These are phyloP conservation scores for Nesoenas mayeri DNA, from an alignment of 2,113 vertebrate genomes.

Conservation along the genomic window DNA sequence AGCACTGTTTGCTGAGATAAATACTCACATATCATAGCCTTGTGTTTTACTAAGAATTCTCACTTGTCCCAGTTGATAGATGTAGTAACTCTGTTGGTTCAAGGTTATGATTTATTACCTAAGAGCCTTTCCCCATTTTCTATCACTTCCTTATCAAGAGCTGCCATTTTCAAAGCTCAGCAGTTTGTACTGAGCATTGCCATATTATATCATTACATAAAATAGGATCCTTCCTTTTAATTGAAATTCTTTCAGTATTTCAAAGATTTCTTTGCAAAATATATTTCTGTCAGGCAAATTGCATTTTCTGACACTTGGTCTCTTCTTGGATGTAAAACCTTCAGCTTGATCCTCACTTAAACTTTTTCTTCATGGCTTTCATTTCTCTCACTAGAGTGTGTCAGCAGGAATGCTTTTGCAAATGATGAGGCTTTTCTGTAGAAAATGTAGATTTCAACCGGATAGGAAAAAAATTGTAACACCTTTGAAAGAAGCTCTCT, in stretches of 20 bases:
- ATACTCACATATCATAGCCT: background rate
- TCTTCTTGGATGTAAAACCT: background rate
- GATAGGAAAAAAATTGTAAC: background rate
- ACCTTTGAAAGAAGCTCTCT: background rate
- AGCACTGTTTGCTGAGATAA: background rate
- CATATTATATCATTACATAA: background rate
- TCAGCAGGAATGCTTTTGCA: background rate
- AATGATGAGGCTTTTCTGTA: background rate
- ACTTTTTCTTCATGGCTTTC: background rate
- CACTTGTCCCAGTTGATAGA: background rate
- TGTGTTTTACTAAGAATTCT: background rate
- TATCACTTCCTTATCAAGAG: background rate
- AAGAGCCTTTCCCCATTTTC: background rate
- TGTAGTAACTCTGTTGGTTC: background rate
- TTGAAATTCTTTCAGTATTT: background rate
- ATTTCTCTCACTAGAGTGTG: background rate
- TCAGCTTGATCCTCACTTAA: background rate
- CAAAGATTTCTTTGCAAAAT: background rate
- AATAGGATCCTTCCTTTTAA: background rate
- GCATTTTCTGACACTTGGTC: background rate
- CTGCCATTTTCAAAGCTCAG: background rate
- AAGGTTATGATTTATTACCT: background rate
- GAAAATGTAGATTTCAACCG: background rate
- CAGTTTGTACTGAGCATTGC: background rate
- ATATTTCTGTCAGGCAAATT: background rate